Conservation (phyloP, 2,888 invertebrate species). For the Pammene fasciana region DNA sequence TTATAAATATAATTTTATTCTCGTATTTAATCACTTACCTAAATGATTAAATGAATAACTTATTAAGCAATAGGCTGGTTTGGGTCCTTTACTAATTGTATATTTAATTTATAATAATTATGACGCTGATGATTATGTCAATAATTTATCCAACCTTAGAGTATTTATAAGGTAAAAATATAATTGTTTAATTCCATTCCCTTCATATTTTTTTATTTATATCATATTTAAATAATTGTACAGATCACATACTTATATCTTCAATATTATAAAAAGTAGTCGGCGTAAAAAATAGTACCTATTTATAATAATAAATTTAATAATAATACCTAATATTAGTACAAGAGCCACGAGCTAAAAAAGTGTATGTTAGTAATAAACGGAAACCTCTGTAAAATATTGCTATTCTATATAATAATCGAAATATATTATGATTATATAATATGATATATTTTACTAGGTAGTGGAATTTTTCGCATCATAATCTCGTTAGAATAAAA, state of each 20-base stretch:
- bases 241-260: neutral
- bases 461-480: slow-evolving; percentile 45
- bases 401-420: slow-evolving; percentile 46
- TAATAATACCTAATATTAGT: slow-evolving; percentile 46
- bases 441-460: slow-evolving; percentile 43
- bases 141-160: neutral
- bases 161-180: slow-evolving; percentile 20
- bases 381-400: slow-evolving; percentile 62
- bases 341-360: slow-evolving; percentile 61
- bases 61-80: slow-evolving; percentile 67
- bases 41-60: slow-evolving; percentile 39
- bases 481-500: slow-evolving; percentile 42
- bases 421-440: slow-evolving; percentile 39
- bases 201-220: slow-evolving; percentile 8
- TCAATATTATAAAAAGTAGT: neutral
- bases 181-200: neutral
- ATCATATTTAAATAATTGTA: slow-evolving; percentile 42
- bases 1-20: slow-evolving; percentile 44
- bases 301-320: slow-evolving; percentile 34
- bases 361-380: slow-evolving; percentile 79
- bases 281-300: slow-evolving; percentile 10
- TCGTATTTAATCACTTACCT: slow-evolving; percentile 43
- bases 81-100: slow-evolving; percentile 62
- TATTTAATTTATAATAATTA: slow-evolving; percentile 35
- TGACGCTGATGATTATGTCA: neutral